Evolutionary conservation across 1,140 invertebrate genomes (phyloP), one percentile per base, ranked within the genome.

Genomic region (Zaprionus inermis): DNA sequence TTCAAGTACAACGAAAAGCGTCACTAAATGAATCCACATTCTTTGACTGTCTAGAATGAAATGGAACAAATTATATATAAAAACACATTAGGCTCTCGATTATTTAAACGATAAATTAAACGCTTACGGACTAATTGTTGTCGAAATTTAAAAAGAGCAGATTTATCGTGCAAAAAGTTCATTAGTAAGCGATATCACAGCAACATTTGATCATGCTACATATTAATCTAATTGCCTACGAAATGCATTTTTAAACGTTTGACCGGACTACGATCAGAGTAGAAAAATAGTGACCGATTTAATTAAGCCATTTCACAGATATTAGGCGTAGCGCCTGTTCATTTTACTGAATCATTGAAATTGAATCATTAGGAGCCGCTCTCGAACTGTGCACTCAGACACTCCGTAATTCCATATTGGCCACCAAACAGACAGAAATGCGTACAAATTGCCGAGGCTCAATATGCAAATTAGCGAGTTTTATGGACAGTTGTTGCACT

Each of bases 391-490:
- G 18, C 18, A 20, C 18, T 20, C 10, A 16, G 44, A 46, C 44
- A 46, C 12, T 22, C 44, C 44, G 18, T 12, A 49, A 49, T 49
- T 49, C 18, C 44, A 22, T 18, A 49, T 49, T 49, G 18, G 18
- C 18, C 44, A 6, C 44, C 2, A 1, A 49, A 22, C 44, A 20
- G 18, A 49, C 44, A 49, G 44, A 49, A 22, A 10, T 49, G 44
- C 16, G 18, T 22, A 18, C 44, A 49, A 18, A 49, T 49, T 49
- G 16, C 18, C 44, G 18, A 22, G 18, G 44, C 44, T 49, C 18
- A 49, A 22, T 49, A 49, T 49, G 44, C 44, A 49, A 49, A 49
- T 49, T 49, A 49, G 44, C 4, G 44, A 49, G 44, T 49, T 49
- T 49, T 22, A 49, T 49, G 20, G 18, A 49, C 18, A 49, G 44